These are phyloP conservation scores for Solea solea DNA, from an alignment of 2,113 vertebrate species.

Conservation along the genomic window DNA sequence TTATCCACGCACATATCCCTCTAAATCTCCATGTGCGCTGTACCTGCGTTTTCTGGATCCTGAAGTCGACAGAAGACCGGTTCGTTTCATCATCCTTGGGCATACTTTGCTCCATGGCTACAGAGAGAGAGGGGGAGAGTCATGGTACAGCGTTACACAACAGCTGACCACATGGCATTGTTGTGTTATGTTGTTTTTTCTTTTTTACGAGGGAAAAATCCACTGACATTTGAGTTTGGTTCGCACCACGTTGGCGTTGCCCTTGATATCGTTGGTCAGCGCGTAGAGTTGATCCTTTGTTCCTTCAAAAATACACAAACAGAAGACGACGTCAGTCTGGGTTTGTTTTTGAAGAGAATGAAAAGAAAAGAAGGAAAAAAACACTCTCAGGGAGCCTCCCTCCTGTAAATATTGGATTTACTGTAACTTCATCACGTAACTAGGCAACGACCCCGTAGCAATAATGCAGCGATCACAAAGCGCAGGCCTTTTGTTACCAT, in stretches of 20 bases:
- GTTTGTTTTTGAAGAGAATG: conserved; percentile 22
- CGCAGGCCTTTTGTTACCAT: not conserved
- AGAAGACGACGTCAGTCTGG: conserved; percentile 15
- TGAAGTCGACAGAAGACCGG: conserved; percentile 85
- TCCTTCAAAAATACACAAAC: conserved; percentile 72
- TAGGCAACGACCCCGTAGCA: conserved; percentile 44
- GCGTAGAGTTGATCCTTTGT: conserved; percentile 92
- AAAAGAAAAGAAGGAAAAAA: not conserved
- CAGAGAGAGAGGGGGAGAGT: conserved; percentile 8
- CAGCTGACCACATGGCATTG: not conserved
- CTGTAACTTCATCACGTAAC: conserved; percentile 41
- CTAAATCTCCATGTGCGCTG: not conserved
- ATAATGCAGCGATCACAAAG: conserved; percentile 28
- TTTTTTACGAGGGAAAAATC: too few species aligned
- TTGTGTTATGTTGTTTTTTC: too few species aligned
- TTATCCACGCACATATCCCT: too few species aligned
- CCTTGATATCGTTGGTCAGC: conserved; percentile 92
- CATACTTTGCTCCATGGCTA: conserved; percentile 90
- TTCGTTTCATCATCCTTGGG: conserved; percentile 83
- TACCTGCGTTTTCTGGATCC: conserved; percentile 97
- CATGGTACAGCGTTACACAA: not conserved
- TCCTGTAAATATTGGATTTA: conserved; percentile 59
- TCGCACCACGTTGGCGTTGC: conserved; percentile 88
- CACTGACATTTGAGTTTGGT: conserved; percentile 87
- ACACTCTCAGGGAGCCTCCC: not conserved